Evolutionary conservation across 2,113 vertebrate genomes (phyloP), one percentile per base, ranked within the genome.

Genomic region (Lasiurus cinereus): DNA sequence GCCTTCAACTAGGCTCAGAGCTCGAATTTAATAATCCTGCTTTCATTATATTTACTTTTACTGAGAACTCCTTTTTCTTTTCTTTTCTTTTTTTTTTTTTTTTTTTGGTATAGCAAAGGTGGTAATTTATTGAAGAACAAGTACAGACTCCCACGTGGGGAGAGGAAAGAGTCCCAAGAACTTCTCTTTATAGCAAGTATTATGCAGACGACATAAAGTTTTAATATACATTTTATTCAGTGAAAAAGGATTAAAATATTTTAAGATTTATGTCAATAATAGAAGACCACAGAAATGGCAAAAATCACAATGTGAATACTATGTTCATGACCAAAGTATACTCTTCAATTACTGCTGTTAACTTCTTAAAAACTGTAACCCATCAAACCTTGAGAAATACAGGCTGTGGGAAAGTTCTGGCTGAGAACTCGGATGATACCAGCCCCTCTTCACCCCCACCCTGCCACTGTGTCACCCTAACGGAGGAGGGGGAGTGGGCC

Each of bases 331-430:
- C 27, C 59, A 46, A 83, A 18, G 67, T 6, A 5, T 27, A 11
- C 27, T 48, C 8, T 31, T 46, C 27, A 33, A 7, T 62, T 50
- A 33, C 84, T 62, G n/a, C 46, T 59, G 13, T 66, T 66, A 39
- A 82, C 82, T 90, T 83, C 64, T 78, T 18, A n/a, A 39, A 16
- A 94, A 39, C 70, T 29, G 1, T 14, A 39, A 69, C 54, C 67
- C 90, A 72, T 78, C 79, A 79, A 67, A 33, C 48, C 33, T 56
- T 50, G n/a, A 85, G 66, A 93, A 95, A 93, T 91, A 87, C 10
- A 93, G 76, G 33, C 79, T 94, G 8, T 16, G 22, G 54, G 54
- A 64, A n/a, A 48, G 12, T 43, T 82, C 66, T 94, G 88, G 79
- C 36, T 89, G 22, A 83, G 22, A 46, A 39, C 48, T 73, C 33